Conservation (phyloP, 2,888 invertebrate species). For the Hoplodrina ambigua region DNA sequence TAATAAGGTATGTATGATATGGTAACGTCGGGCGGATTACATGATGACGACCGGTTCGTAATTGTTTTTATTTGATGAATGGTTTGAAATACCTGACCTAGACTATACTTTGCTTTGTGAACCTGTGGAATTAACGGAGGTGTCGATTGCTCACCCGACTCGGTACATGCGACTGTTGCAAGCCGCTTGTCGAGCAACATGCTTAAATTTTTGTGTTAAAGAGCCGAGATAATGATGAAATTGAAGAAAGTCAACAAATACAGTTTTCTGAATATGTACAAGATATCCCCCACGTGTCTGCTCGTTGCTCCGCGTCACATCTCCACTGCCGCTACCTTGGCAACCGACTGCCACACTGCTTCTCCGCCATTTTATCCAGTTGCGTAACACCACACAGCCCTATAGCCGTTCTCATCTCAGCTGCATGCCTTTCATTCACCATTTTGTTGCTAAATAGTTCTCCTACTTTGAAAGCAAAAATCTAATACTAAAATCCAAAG, state of each 20-base stretch:
- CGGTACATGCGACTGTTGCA: not conserved
- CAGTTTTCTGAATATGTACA: not conserved
- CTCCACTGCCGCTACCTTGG: not conserved
- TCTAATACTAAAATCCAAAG: not conserved
- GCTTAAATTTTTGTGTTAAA: not conserved
- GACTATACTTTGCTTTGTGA: not conserved
- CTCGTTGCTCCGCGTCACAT: not conserved
- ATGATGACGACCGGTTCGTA: not conserved
- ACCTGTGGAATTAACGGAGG: not conserved
- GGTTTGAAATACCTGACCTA: not conserved
- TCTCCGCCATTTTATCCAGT: not conserved
- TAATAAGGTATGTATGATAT: not conserved
- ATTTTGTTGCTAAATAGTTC: not conserved
- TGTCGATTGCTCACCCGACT: not conserved
- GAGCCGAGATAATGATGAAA: slow-evolving; percentile 32
- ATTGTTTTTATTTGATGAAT: not conserved
- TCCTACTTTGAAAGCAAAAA: not conserved
- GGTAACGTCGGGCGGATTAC: not conserved
- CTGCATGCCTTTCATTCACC: not conserved
- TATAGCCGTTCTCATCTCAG: not conserved
- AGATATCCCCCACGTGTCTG: not conserved
- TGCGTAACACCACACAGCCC: not conserved
- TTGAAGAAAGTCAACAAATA: not conserved
- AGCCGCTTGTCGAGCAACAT: not conserved
- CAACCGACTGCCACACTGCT: not conserved